phyloP scores from a whole-genome alignment of 2,797 vertebrate species.

The Gymnocypris eckloni region DNA sequence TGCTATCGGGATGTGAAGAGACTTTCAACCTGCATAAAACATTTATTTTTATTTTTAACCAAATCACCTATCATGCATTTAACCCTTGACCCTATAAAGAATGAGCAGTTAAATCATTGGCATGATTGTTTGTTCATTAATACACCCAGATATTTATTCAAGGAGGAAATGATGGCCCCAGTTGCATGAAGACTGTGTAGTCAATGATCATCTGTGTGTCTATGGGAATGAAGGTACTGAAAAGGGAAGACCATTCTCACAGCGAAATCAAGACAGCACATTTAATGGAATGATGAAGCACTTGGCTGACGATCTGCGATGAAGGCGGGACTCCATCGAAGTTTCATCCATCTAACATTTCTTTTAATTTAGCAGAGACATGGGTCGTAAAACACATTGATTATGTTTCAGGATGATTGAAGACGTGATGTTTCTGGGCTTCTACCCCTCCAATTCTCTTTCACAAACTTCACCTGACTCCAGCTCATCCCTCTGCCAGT shows the following conservation, averaged over 20 bases:
- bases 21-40: neutral
- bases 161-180: neutral
- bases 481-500: conserved; percentile 39
- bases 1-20: neutral
- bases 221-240: neutral
- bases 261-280: neutral
- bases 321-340: conserved; percentile 41
- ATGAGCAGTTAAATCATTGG: neutral
- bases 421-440: conserved; percentile 51
- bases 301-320: conserved; percentile 24
- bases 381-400: conserved; percentile 59
- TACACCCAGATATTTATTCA: neutral
- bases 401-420: conserved; percentile 60
- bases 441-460: conserved; percentile 27
- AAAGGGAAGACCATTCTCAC: conserved; percentile 8
- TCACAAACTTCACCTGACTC: conserved; percentile 36
- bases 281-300: conserved; percentile 31
- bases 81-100: neutral
- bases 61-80: neutral
- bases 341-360: conserved; percentile 54
- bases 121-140: neutral
- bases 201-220: neutral
- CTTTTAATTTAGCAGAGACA: conserved; percentile 60
- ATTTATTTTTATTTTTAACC: neutral
- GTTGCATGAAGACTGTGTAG: neutral